A percentile compares a stretch with the other conserved stretches of the same genome.
Evolutionary conservation across 1,140 invertebrate genomes (phyloP).

Genomic region (Drosophila setifemur): DNA sequence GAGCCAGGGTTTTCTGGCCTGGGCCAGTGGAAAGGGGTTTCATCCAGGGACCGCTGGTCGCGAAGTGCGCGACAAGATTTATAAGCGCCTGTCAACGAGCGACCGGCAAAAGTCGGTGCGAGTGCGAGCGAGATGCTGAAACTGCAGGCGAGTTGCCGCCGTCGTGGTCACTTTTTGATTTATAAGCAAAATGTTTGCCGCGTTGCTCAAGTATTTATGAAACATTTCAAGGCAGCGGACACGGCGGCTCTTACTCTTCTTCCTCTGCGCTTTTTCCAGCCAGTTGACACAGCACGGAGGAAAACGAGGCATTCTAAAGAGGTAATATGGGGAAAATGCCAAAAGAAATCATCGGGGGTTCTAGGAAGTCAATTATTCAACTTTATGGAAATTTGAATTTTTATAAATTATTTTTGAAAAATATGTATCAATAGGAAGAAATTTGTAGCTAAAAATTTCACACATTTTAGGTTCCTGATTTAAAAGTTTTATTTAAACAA

Average conservation of each 20-base stretch:
- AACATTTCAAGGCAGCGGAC: conserved; percentile 73
- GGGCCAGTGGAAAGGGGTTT: not conserved
- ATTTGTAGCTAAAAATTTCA: too few relatives aligned
- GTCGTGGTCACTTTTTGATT: conserved; percentile 77
- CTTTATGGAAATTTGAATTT: too few relatives aligned
- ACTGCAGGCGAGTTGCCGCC: conserved; percentile 36
- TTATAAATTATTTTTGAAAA: too few relatives aligned
- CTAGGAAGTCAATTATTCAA: too few relatives aligned
- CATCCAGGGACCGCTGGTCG: conserved; percentile 14
- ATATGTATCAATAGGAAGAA: too few relatives aligned
- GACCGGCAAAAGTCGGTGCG: conserved; percentile 26
- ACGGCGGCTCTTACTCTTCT: conserved; percentile 38
- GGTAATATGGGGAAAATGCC: too few relatives aligned
- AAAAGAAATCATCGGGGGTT: too few relatives aligned
- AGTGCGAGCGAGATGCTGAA: conserved; percentile 22
- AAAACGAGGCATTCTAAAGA: too few relatives aligned
- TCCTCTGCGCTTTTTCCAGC: conserved; percentile 45
- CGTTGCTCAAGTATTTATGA: conserved; percentile 71
- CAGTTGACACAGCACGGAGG: conserved; percentile 60
- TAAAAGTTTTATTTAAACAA: too few relatives aligned
- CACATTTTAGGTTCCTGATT: too few relatives aligned
- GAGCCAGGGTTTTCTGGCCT: too few relatives aligned
- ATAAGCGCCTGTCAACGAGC: conserved; percentile 77
- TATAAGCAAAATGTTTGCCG: conserved; percentile 77
- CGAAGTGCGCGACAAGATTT: conserved; percentile 78